Percentiles rank a stretch among this genome's conserved stretches.
Conservation (phyloP, 2,888 invertebrate species). For the Trissolcus japonicus region DNA sequence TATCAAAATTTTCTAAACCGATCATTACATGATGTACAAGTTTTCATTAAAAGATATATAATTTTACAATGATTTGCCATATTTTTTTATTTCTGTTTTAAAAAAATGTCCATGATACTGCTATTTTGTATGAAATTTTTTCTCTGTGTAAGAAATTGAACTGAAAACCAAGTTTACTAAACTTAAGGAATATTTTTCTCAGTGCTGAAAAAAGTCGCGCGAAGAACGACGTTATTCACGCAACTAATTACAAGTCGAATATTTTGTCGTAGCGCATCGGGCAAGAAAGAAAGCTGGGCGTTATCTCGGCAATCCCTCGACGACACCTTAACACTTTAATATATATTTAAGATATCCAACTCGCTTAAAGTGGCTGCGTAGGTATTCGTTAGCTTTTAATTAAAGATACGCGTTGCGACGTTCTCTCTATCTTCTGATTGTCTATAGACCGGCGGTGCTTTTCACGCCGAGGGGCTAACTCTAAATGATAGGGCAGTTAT, state of each 20-base stretch:
- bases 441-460: slow-evolving; percentile 45
- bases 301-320: slow-evolving; percentile 56
- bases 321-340: slow-evolving; percentile 61
- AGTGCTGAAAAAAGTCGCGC: background rate
- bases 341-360: slow-evolving; percentile 59
- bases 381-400: slow-evolving; percentile 68
- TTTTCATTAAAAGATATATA: too few relatives aligned
- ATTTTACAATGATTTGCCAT: too few relatives aligned
- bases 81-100: too few relatives aligned
- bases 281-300: slow-evolving; percentile 38
- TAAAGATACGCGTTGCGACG: slow-evolving; percentile 70
- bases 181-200: too few relatives aligned
- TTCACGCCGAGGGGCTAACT: slow-evolving; percentile 63
- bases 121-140: too few relatives aligned
- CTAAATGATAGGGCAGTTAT: slow-evolving; percentile 76
- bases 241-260: slow-evolving; percentile 56
- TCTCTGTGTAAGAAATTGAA: too few relatives aligned
- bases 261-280: slow-evolving; percentile 41
- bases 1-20: too few relatives aligned
- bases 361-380: slow-evolving; percentile 48
- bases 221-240: slow-evolving; percentile 38
- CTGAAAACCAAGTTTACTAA: too few relatives aligned
- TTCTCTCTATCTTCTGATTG: slow-evolving; percentile 65
- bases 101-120: too few relatives aligned
- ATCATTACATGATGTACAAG: too few relatives aligned